Evolutionary conservation across 64 coral and sea anemone species (phyloP).

Genomic region (Porites lutea): DNA sequence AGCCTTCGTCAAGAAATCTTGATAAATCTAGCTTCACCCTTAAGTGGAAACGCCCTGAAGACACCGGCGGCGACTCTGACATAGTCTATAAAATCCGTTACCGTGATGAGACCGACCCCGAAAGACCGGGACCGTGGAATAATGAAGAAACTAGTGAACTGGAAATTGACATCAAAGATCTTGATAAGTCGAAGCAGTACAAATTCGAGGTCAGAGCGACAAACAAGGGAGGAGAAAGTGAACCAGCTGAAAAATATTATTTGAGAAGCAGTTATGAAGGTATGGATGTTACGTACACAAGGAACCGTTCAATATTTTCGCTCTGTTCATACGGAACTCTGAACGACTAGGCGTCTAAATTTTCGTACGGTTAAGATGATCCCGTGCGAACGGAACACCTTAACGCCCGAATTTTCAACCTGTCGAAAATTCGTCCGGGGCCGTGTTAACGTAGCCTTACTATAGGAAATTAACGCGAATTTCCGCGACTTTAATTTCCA

Average conservation of each 20-base stretch:
- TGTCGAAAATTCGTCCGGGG: no score
- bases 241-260: not conserved
- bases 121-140: not conserved
- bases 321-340: no score
- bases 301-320: no score
- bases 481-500: no score
- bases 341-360: no score
- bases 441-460: no score
- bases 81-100: conserved; percentile 16
- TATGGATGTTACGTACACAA: not conserved
- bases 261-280: not conserved
- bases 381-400: no score
- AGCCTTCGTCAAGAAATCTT: not conserved
- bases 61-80: conserved; percentile 33
- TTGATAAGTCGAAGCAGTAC: not conserved
- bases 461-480: no score
- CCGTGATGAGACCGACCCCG: not conserved
- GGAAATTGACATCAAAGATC: not conserved
- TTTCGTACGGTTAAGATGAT: no score
- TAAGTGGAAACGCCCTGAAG: conserved; percentile 36
- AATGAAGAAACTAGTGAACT: not conserved
- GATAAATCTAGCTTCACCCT: conserved; percentile 3
- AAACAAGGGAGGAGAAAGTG: not conserved
- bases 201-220: not conserved
- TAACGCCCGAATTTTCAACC: no score